Evolutionary conservation across 2,113 vertebrate genomes (phyloP).

Genomic region (Phycodurus eques): DNA sequence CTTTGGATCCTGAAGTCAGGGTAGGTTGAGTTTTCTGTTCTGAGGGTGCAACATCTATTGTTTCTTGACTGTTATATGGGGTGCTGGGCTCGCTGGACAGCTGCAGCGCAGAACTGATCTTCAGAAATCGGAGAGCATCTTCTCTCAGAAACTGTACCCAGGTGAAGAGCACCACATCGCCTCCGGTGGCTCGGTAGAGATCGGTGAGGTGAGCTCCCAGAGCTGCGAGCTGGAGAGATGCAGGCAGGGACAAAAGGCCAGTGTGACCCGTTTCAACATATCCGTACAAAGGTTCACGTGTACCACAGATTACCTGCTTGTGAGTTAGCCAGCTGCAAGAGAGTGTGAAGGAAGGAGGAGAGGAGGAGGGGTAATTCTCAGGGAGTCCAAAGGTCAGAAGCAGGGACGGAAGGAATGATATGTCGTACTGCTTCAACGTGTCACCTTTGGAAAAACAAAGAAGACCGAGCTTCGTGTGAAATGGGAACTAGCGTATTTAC

Average conservation of each 20-base stretch:
- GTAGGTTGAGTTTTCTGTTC: neutral
- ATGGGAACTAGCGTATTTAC: neutral
- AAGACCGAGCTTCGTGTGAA: neutral
- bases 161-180: conserved; percentile 83
- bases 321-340: conserved; percentile 85
- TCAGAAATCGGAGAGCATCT: conserved; percentile 79
- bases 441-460: conserved; percentile 28
- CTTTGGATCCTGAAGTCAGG: neutral
- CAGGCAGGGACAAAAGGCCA: neutral
- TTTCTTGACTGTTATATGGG: neutral
- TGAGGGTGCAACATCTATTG: neutral
- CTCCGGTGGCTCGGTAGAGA: conserved; percentile 80
- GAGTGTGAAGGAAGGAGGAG: conserved; percentile 81
- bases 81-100: conserved; percentile 55
- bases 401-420: conserved; percentile 83
- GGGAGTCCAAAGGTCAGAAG: conserved; percentile 85
- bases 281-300: neutral
- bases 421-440: conserved; percentile 40
- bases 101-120: conserved; percentile 77
- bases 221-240: conserved; percentile 51
- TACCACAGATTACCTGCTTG: conserved; percentile 72
- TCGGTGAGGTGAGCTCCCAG: conserved; percentile 78
- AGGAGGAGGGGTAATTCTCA: conserved; percentile 80
- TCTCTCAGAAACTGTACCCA: conserved; percentile 91
- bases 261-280: neutral